These are phyloP conservation scores for Eidolon helvum DNA, from an alignment of 2,113 vertebrate genomes.

Conservation along the genomic window DNA sequence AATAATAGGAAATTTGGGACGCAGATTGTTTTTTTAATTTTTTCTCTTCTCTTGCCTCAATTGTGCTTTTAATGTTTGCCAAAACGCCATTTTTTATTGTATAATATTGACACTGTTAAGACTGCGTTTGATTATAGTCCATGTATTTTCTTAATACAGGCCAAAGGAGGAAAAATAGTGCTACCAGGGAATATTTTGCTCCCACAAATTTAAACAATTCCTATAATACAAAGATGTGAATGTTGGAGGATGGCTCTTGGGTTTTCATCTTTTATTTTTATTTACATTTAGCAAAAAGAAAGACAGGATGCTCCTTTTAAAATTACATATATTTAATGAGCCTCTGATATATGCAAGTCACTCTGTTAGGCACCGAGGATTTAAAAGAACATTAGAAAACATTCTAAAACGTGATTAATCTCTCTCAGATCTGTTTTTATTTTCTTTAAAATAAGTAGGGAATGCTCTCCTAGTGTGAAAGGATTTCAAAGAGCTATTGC, in stretches of 20 bases:
- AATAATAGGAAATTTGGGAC: background rate
- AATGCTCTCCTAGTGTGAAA: background rate
- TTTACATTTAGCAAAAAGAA: background rate
- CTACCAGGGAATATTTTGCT: background rate
- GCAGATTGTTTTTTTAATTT: background rate
- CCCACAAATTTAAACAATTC: background rate
- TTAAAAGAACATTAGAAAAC: constrained; percentile 36
- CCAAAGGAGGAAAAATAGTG: background rate
- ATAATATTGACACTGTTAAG: background rate
- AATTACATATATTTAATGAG: background rate
- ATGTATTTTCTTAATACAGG: background rate
- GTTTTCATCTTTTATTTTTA: constrained; percentile 1
- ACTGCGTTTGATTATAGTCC: background rate
- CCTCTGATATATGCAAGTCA: background rate
- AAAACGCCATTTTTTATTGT: background rate
- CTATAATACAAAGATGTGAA: background rate
- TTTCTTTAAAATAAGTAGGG: background rate
- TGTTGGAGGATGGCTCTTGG: background rate
- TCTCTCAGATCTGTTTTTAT: background rate
- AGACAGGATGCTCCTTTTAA: background rate
- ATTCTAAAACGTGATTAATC: background rate
- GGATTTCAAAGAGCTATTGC: background rate
- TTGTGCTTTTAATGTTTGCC: background rate
- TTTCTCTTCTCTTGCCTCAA: background rate
- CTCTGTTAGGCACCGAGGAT: background rate